Percentiles rank a stretch among this genome's conserved stretches.
These are phyloP conservation scores for Dicyrtomina minuta DNA, from an alignment of 2,888 invertebrate species.

Conservation along the genomic window DNA sequence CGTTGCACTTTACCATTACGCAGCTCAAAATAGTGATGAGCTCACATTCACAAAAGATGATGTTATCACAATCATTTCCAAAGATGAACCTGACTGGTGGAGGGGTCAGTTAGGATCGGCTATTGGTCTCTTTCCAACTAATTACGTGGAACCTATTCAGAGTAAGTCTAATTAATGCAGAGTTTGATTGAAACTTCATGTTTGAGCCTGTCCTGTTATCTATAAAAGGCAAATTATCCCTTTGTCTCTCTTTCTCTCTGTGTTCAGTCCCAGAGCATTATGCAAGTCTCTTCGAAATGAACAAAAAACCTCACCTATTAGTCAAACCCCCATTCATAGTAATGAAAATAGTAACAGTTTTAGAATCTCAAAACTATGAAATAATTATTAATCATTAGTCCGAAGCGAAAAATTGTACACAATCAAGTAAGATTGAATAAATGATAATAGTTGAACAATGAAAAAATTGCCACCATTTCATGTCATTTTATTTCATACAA, in stretches of 20 bases:
- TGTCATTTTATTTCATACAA: slow-evolving; percentile 9
- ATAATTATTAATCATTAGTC: slow-evolving; percentile 16
- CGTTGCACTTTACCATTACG: slow-evolving; percentile 88
- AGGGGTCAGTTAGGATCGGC: slow-evolving; percentile 87
- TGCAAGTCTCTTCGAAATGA: slow-evolving; percentile 20
- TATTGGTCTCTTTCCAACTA: slow-evolving; percentile 91
- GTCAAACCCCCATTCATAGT: slow-evolving; percentile 25
- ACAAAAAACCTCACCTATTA: slow-evolving; percentile 37
- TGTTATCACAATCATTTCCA: slow-evolving; percentile 81
- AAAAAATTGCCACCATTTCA: not conserved
- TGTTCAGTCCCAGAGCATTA: slow-evolving; percentile 30
- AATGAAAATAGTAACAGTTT: slow-evolving; percentile 11
- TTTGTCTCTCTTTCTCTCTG: slow-evolving; percentile 33
- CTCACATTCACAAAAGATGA: slow-evolving; percentile 85
- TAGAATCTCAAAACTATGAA: slow-evolving; percentile 27
- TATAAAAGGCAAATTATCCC: slow-evolving; percentile 27
- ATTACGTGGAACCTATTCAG: slow-evolving; percentile 78
- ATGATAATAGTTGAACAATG: slow-evolving; percentile 25
- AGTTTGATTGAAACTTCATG: slow-evolving; percentile 5
- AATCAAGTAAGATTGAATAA: slow-evolving; percentile 30
- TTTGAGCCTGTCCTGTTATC: slow-evolving; percentile 17
- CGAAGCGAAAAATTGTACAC: slow-evolving; percentile 27
- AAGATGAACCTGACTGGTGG: slow-evolving; percentile 98
- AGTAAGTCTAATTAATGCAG: slow-evolving; percentile 61
- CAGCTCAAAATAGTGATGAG: slow-evolving; percentile 93